These are phyloP conservation scores for Xiphophorus hellerii DNA, from an alignment of 2,113 vertebrate genomes.

Conservation along the genomic window DNA sequence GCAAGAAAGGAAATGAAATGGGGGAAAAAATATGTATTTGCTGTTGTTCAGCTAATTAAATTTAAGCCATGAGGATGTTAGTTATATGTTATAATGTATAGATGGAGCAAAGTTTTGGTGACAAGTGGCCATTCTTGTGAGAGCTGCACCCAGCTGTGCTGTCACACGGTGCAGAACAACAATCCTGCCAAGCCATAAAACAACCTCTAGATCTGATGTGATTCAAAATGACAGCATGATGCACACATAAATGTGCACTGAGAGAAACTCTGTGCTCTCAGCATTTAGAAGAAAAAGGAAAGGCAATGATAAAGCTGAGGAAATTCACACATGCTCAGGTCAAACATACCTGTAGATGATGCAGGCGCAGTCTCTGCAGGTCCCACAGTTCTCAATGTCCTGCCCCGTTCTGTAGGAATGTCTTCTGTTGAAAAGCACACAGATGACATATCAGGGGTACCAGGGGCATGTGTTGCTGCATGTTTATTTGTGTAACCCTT, in stretches of 20 bases:
- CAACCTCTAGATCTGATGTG: constrained; percentile 58
- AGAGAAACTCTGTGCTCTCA: constrained; percentile 47
- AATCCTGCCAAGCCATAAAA: constrained; percentile 49
- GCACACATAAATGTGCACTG: constrained; percentile 46
- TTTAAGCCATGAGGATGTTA: constrained; percentile 21
- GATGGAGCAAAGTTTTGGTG: constrained; percentile 31
- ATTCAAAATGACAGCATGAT: constrained; percentile 62
- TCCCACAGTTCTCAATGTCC: constrained; percentile 90
- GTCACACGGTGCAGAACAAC: constrained; percentile 49
- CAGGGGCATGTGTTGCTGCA: constrained; percentile 35
- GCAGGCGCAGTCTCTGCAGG: constrained; percentile 89
- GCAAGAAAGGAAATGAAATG: constrained; percentile 3
- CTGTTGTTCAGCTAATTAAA: constrained; percentile 46
- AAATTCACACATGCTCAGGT: constrained; percentile 8
- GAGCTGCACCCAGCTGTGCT: constrained; percentile 35
- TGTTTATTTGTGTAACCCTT: constrained; percentile 21
- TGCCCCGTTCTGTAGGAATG: constrained; percentile 87
- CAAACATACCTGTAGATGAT: constrained; percentile 87
- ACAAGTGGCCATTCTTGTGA: constrained; percentile 26
- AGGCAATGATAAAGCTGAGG: constrained; percentile 35
- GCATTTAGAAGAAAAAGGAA: constrained; percentile 24
- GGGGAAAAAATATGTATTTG: constrained; percentile 28
- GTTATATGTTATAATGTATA: constrained; percentile 21
- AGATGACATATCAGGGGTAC: constrained; percentile 73
- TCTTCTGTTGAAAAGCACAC: constrained; percentile 78